Conservation (phyloP, 2,888 invertebrate genomes). For the Zaprionus lineosus region DNA sequence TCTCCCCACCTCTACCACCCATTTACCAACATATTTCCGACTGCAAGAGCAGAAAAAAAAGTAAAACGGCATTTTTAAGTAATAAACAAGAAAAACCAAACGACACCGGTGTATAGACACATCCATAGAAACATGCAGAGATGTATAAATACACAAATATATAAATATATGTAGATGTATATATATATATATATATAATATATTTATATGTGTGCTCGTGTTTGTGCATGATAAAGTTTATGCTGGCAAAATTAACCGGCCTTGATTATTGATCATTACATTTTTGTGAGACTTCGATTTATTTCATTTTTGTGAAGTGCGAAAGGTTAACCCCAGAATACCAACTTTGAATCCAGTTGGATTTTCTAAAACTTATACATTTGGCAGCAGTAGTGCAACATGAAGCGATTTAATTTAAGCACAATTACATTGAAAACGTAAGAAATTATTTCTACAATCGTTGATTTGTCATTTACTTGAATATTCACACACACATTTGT, state of each 20-base stretch:
- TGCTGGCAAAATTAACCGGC: constrained; percentile 28
- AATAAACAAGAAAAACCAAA: constrained; percentile 10
- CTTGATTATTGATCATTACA: constrained; percentile 3
- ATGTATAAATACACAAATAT: constrained; percentile 14
- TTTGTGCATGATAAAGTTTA: too few species aligned
- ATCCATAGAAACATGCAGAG: too few species aligned
- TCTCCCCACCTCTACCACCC: not conserved
- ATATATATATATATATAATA: too few species aligned
- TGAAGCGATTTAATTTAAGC: too few species aligned
- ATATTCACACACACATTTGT: too few species aligned
- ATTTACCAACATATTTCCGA: not conserved
- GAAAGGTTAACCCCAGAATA: constrained; percentile 14
- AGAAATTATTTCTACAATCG: too few species aligned
- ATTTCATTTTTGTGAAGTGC: constrained; percentile 17
- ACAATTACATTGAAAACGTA: constrained; percentile 6
- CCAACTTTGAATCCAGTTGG: constrained; percentile 9
- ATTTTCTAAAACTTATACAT: too few species aligned
- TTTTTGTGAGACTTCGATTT: constrained; percentile 12
- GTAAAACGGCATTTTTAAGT: constrained; percentile 28
- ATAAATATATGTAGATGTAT: constrained; percentile 15
- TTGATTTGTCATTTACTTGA: too few species aligned
- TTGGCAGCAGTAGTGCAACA: too few species aligned
- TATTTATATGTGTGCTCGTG: too few species aligned
- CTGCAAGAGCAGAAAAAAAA: constrained; percentile 14
- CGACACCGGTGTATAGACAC: too few species aligned